These are phyloP conservation scores for Caretta caretta DNA, from an alignment of 2,113 vertebrate species.

Conservation along the genomic window DNA sequence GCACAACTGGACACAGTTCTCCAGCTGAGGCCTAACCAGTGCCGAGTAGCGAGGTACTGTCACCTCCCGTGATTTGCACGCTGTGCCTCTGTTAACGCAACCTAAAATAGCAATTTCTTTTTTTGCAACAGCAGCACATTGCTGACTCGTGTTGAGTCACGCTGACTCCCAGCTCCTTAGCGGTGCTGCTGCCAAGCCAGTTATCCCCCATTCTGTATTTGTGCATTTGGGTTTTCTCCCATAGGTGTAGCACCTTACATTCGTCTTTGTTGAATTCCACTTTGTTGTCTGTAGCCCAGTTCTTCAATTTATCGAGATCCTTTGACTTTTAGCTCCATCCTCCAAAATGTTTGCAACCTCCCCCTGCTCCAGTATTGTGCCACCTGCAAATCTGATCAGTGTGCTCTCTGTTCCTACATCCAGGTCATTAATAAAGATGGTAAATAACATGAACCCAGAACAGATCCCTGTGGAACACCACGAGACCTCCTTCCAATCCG, in stretches of 20 bases:
- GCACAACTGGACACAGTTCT: not conserved
- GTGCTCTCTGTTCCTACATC: too few relatives aligned
- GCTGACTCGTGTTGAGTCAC: too few relatives aligned
- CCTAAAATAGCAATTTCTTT: too few relatives aligned
- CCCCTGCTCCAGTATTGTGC: not conserved
- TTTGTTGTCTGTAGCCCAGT: not conserved
- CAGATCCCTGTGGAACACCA: not conserved
- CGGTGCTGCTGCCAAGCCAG: not conserved
- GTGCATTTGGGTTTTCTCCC: not conserved
- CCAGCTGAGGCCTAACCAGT: not conserved
- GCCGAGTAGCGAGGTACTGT: not conserved
- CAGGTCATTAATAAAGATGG: too few relatives aligned
- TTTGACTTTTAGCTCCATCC: not conserved
- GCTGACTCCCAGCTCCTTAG: too few relatives aligned
- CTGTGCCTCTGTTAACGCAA: too few relatives aligned
- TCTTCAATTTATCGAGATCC: not conserved
- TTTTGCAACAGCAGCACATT: too few relatives aligned
- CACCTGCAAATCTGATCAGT: too few relatives aligned
- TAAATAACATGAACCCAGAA: not conserved
- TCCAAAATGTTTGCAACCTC: not conserved
- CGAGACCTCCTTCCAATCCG: too few relatives aligned
- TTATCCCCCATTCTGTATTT: not conserved
- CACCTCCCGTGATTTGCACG: not conserved
- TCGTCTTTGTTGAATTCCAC: not conserved
- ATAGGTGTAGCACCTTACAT: not conserved